phyloP scores from a whole-genome alignment of 1,140 invertebrate genomes.

The Zeugodacus cucurbitae region DNA sequence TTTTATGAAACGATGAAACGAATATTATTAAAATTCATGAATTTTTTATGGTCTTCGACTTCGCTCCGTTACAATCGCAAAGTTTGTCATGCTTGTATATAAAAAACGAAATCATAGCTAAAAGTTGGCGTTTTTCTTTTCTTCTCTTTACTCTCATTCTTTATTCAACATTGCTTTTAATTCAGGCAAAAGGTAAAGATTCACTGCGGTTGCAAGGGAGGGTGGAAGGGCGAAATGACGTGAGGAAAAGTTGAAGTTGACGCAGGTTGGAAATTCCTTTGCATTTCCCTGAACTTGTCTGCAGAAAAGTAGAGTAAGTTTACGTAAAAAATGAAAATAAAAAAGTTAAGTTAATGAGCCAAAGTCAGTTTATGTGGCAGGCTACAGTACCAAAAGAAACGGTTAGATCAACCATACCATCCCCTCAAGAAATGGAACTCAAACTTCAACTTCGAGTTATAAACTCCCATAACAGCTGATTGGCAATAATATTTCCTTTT shows the following conservation, averaged over 20 bases:
- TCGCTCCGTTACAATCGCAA: background rate
- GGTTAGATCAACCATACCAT: background rate
- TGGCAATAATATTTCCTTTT: too few species aligned
- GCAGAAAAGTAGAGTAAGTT: background rate
- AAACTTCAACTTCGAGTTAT: too few species aligned
- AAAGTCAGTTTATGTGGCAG: background rate
- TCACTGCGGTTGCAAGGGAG: background rate
- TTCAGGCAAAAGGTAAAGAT: background rate
- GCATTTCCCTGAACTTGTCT: background rate
- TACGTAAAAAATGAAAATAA: background rate
- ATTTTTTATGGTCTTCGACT: background rate
- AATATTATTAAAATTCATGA: constrained; percentile 22
- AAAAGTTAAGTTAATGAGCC: background rate
- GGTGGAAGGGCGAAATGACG: background rate
- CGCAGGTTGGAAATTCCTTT: background rate
- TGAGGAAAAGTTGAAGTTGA: background rate
- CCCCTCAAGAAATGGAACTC: background rate
- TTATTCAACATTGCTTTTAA: background rate
- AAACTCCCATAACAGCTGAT: too few species aligned
- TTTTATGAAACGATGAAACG: background rate
- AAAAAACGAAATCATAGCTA: background rate
- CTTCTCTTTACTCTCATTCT: background rate
- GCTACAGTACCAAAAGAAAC: background rate
- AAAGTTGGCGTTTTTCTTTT: background rate
- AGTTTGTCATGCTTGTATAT: background rate